Percentiles rank a stretch among this genome's conserved stretches.
phyloP scores from a whole-genome alignment of 2,797 vertebrate species.

The Distichodus sexfasciatus region DNA sequence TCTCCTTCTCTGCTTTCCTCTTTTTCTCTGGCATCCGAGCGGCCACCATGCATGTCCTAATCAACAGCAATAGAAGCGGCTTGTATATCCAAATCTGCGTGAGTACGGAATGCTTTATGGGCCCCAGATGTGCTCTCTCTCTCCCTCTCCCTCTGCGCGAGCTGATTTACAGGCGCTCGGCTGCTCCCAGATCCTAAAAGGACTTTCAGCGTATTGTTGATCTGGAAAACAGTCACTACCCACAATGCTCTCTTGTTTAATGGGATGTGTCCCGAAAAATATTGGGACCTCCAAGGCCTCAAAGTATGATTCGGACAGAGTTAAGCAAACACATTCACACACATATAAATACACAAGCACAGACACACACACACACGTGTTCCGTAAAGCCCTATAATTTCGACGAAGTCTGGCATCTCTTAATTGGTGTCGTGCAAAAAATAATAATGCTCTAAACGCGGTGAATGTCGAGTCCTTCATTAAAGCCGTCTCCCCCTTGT shows the following conservation, averaged over 20 bases:
- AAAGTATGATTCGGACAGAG: too few species aligned
- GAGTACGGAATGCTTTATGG: constrained; percentile 67
- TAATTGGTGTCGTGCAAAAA: constrained; percentile 33
- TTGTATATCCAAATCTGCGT: constrained; percentile 67
- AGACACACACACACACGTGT: not conserved
- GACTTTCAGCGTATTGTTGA: constrained; percentile 64
- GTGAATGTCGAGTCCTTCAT: constrained; percentile 20
- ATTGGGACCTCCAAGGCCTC: too few species aligned
- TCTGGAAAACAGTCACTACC: constrained; percentile 73
- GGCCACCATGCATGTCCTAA: constrained; percentile 58
- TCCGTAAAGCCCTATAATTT: not conserved
- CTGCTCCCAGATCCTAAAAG: constrained; percentile 63
- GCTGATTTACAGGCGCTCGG: constrained; percentile 72
- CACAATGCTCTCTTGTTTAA: constrained; percentile 64
- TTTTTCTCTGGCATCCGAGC: constrained; percentile 34
- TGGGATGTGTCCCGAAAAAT: constrained; percentile 63
- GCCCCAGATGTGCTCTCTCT: constrained; percentile 68
- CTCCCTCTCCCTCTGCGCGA: constrained; percentile 54
- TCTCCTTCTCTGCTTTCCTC: constrained; percentile 18
- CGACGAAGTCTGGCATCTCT: not conserved
- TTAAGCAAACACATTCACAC: too few species aligned
- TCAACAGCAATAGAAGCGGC: constrained; percentile 57
- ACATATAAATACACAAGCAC: constrained; percentile 6
- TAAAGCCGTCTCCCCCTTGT: constrained; percentile 2
- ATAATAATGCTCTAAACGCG: constrained; percentile 4